Conservation (phyloP, 2,888 invertebrate genomes). For the Ormia ochracea region DNA sequence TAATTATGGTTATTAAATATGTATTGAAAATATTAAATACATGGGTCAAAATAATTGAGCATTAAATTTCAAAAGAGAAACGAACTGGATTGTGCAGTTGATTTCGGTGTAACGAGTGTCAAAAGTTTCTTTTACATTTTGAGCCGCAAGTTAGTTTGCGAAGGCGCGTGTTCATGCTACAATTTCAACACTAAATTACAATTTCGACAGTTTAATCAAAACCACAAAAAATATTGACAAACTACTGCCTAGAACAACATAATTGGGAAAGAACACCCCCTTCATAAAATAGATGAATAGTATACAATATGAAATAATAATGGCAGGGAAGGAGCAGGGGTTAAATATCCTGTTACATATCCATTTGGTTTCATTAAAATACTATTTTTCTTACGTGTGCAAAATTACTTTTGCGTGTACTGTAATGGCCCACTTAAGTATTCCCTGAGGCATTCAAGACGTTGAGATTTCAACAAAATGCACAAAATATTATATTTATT, state of each 20-base stretch:
- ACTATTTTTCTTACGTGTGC: constrained; percentile 57
- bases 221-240: constrained; percentile 64
- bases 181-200: constrained; percentile 63
- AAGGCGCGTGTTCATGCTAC: constrained; percentile 62
- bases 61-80: constrained; percentile 16
- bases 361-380: not conserved
- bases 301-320: not conserved
- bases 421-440: constrained; percentile 41
- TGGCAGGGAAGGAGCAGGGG: constrained; percentile 20
- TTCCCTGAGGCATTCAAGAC: constrained; percentile 51
- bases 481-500: no score
- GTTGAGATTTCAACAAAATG: constrained; percentile 49
- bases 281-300: not conserved
- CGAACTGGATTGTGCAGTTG: not conserved
- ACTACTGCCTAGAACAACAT: constrained; percentile 40
- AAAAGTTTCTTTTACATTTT: constrained; percentile 24
- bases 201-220: constrained; percentile 72
- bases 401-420: constrained; percentile 56
- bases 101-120: constrained; percentile 39
- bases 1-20: constrained; percentile 61
- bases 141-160: not conserved
- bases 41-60: constrained; percentile 53
- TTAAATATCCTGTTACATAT: constrained; percentile 59
- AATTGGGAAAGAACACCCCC: constrained; percentile 39
- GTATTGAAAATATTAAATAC: constrained; percentile 52